Percentiles rank a stretch among this genome's conserved stretches.
phyloP scores from a whole-genome alignment of 2,797 vertebrate genomes.

The Anabacerthia variegaticeps region DNA sequence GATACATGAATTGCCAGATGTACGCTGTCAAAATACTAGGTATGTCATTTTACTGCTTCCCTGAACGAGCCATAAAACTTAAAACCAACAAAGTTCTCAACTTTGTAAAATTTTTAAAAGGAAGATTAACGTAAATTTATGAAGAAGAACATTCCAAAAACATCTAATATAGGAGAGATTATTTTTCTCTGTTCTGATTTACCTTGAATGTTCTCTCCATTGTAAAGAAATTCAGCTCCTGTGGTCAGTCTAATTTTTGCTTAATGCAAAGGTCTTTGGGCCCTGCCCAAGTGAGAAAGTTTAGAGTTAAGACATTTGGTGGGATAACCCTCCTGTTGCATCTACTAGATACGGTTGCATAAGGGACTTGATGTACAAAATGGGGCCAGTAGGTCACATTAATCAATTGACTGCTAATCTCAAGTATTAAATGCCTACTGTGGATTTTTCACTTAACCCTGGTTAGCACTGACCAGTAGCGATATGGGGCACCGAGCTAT shows the following conservation, averaged over 20 bases:
- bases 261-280: background rate
- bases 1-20: background rate
- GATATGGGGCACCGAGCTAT: rapidly evolving
- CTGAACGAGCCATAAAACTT: background rate
- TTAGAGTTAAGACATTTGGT: background rate
- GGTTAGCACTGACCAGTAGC: background rate
- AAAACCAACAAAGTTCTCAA: background rate
- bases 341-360: background rate
- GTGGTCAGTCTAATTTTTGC: background rate
- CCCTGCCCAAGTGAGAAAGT: rapidly evolving
- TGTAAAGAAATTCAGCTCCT: background rate
- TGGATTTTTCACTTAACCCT: background rate
- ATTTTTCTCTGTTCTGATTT: background rate
- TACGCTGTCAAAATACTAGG: background rate
- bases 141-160: background rate
- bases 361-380: background rate
- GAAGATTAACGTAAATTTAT: background rate
- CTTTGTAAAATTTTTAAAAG: background rate
- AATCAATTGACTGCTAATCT: background rate
- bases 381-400: background rate
- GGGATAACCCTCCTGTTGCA: background rate
- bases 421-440: rapidly evolving
- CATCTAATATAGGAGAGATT: background rate
- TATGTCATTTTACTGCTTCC: background rate
- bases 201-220: background rate